Percentiles rank a stretch among this genome's conserved stretches.
These are phyloP conservation scores for Percina caprodes DNA, from an alignment of 2,113 vertebrate species.

Conservation along the genomic window DNA sequence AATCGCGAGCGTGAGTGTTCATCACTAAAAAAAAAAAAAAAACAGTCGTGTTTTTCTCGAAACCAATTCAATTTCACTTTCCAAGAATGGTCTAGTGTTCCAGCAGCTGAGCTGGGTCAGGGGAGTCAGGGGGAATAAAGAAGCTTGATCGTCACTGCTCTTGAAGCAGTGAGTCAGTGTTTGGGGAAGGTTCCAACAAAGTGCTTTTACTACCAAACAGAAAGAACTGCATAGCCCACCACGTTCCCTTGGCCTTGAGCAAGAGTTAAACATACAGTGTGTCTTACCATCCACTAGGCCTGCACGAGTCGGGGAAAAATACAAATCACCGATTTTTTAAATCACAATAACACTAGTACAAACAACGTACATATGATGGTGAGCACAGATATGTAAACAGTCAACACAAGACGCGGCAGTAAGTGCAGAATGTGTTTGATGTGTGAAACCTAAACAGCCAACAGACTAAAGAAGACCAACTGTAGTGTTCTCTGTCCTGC, in stretches of 20 bases:
- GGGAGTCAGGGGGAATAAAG: slow-evolving; percentile 65
- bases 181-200: slow-evolving; percentile 74
- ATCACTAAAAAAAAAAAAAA: slow-evolving; percentile 63
- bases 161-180: slow-evolving; percentile 76
- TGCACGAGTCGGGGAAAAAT: too few relatives aligned
- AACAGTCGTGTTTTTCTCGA: slow-evolving; percentile 61
- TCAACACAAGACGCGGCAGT: too few relatives aligned
- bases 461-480: too few relatives aligned
- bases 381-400: too few relatives aligned
- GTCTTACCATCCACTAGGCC: slow-evolving; percentile 25
- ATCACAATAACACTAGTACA: too few relatives aligned
- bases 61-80: slow-evolving; percentile 79
- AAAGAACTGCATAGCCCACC: slow-evolving; percentile 67
- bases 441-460: too few relatives aligned
- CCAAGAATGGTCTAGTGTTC: slow-evolving; percentile 75
- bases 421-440: too few relatives aligned
- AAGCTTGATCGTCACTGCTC: slow-evolving; percentile 73
- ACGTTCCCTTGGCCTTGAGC: too few relatives aligned
- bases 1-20: slow-evolving; percentile 54
- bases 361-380: too few relatives aligned
- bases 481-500: too few relatives aligned
- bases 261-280: slow-evolving; percentile 37
- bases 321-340: too few relatives aligned
- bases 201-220: slow-evolving; percentile 62
- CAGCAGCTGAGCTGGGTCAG: slow-evolving; percentile 74